These are phyloP conservation scores for Ischnura elegans DNA, from an alignment of 2,888 invertebrate species.

Conservation along the genomic window DNA sequence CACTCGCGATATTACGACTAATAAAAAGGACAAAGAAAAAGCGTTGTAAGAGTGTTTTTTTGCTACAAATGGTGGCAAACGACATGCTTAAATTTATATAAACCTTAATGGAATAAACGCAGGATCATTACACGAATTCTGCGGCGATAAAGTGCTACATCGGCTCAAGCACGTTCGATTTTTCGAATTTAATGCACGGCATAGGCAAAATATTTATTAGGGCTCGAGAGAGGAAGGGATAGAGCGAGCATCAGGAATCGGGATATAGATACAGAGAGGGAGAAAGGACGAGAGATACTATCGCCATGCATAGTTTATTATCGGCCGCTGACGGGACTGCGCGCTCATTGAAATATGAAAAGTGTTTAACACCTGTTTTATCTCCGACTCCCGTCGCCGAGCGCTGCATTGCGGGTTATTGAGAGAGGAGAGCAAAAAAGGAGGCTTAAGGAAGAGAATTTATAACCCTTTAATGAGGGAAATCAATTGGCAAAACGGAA, in stretches of 20 bases:
- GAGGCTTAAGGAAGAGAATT: not conserved
- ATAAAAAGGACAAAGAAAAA: too few relatives aligned
- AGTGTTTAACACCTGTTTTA: constrained; percentile 31
- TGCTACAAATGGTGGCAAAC: too few relatives aligned
- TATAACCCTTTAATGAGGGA: constrained; percentile 22
- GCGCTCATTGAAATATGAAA: constrained; percentile 17
- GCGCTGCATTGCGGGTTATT: constrained; percentile 9
- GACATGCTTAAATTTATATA: too few relatives aligned
- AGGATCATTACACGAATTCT: not conserved
- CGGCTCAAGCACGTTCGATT: not conserved
- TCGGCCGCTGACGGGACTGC: constrained; percentile 10
- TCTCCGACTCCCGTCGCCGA: not conserved
- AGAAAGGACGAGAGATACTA: not conserved
- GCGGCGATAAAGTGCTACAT: not conserved
- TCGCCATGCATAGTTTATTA: constrained; percentile 19
- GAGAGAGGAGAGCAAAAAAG: not conserved
- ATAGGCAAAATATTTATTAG: not conserved
- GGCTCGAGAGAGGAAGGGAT: not conserved
- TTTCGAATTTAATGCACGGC: not conserved
- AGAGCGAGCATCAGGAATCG: not conserved
- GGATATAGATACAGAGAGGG: not conserved
- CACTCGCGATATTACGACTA: too few relatives aligned
- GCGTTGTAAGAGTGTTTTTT: too few relatives aligned
- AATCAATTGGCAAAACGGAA: constrained; percentile 14
- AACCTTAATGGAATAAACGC: too few relatives aligned